phyloP scores from a whole-genome alignment of 1,140 invertebrate species.

The Sycophila sp. region DNA sequence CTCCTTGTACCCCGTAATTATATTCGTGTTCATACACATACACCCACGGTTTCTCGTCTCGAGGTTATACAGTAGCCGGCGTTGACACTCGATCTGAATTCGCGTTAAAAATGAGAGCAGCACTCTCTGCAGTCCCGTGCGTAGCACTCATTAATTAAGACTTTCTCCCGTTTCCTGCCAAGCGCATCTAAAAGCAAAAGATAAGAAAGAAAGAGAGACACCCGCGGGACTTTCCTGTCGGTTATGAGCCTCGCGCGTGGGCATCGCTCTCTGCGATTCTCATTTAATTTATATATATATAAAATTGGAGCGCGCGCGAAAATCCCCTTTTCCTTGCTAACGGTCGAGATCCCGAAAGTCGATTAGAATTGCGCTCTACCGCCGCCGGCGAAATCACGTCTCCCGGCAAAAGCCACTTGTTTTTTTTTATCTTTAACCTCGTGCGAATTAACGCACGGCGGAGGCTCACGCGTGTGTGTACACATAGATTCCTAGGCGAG shows the following conservation, averaged over 20 bases:
- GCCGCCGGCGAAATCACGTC: not conserved
- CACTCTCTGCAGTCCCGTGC: not conserved
- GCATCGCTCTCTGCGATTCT: not conserved
- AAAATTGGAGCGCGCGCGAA: too few relatives aligned
- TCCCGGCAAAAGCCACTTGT: too few relatives aligned
- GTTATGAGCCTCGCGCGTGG: constrained; percentile 2
- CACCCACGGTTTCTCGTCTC: too few relatives aligned
- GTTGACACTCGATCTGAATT: not conserved
- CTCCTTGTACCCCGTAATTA: too few relatives aligned
- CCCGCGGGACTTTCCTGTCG: not conserved
- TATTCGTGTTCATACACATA: too few relatives aligned
- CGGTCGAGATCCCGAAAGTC: constrained; percentile 18
- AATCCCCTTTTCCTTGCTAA: not conserved
- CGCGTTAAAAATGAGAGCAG: constrained; percentile 1
- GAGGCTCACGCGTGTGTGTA: too few relatives aligned
- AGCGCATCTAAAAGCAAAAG: not conserved
- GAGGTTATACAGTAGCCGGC: too few relatives aligned
- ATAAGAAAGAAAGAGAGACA: not conserved
- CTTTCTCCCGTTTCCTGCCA: constrained; percentile 23
- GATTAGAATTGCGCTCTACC: constrained; percentile 16
- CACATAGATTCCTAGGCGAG: too few relatives aligned
- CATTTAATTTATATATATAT: constrained; percentile 1
- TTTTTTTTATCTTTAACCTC: not conserved
- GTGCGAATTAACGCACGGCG: too few relatives aligned
- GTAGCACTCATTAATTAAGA: constrained; percentile 12